Evolutionary conservation across 92 coral and sea anemone genomes (phyloP).

Genomic region (Phenganax marumi): DNA sequence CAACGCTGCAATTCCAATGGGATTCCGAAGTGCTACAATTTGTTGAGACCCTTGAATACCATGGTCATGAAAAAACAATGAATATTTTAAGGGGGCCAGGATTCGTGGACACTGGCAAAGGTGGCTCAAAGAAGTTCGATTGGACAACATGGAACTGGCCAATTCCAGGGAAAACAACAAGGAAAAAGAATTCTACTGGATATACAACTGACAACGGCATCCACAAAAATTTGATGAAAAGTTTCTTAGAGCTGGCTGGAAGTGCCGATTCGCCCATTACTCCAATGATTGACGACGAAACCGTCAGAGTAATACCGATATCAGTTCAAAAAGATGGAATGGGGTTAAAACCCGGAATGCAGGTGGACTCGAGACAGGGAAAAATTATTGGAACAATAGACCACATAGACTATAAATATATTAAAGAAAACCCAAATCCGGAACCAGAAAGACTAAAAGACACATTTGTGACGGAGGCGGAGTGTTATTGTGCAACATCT

Average conservation of each 20-base stretch:
- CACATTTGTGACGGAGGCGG: slow-evolving; percentile 49
- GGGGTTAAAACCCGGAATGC: slow-evolving; percentile 46
- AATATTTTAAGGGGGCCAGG: slow-evolving; percentile 41
- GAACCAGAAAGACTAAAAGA: slow-evolving; percentile 41
- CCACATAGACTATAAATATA: slow-evolving; percentile 31
- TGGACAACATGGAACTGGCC: slow-evolving; percentile 52
- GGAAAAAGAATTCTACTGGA: slow-evolving; percentile 17
- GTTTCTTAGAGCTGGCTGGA: too few species aligned
- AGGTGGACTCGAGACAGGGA: slow-evolving; percentile 45
- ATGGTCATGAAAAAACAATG: slow-evolving; percentile 37
- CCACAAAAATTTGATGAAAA: background rate
- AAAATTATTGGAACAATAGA: slow-evolving; percentile 20
- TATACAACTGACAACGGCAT: slow-evolving; percentile 38
- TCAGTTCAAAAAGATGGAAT: slow-evolving; percentile 39
- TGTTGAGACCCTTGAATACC: slow-evolving; percentile 46
- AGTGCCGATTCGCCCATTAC: too few species aligned
- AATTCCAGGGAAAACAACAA: slow-evolving; percentile 41
- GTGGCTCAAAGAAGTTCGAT: slow-evolving; percentile 40
- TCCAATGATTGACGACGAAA: slow-evolving; percentile 32
- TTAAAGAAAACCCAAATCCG: slow-evolving; percentile 33
- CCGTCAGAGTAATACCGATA: slow-evolving; percentile 42
- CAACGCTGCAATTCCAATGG: slow-evolving; percentile 44
- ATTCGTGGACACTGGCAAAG: slow-evolving; percentile 36
- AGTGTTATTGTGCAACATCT: too few species aligned
- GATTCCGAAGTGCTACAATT: slow-evolving; percentile 51